Conservation (phyloP, 2,113 vertebrate genomes). For the Lampris incognitus region DNA sequence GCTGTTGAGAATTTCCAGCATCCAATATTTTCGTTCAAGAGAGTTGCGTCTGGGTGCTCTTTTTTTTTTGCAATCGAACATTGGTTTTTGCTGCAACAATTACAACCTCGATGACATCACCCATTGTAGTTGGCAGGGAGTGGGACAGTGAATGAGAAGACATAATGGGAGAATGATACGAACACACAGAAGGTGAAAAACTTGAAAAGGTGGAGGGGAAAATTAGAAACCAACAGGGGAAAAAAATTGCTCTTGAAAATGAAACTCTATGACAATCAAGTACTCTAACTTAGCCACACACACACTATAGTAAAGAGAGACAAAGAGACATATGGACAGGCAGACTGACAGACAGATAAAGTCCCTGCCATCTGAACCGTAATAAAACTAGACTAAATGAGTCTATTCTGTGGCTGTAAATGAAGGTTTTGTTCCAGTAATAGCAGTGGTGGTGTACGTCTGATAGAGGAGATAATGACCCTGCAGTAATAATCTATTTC, state of each 20-base stretch:
- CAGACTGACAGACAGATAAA: slow-evolving; percentile 64
- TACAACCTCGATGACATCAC: slow-evolving; percentile 43
- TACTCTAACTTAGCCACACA: slow-evolving; percentile 44
- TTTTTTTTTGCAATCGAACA: too few species aligned
- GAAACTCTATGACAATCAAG: slow-evolving; percentile 67
- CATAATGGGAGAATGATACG: too few species aligned
- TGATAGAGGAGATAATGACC: slow-evolving; percentile 66
- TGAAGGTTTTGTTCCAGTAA: slow-evolving; percentile 62
- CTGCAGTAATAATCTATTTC: slow-evolving; percentile 62
- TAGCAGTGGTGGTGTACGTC: slow-evolving; percentile 53
- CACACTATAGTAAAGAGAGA: slow-evolving; percentile 34
- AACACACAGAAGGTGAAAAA: too few species aligned
- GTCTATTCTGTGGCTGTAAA: slow-evolving; percentile 55
- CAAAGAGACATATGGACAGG: slow-evolving; percentile 18
- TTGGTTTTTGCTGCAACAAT: slow-evolving; percentile 29
- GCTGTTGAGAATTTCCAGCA: too few species aligned
- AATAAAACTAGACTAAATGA: slow-evolving; percentile 77
- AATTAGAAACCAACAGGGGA: slow-evolving; percentile 12
- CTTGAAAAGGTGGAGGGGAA: neutral
- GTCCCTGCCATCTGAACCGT: slow-evolving; percentile 71
- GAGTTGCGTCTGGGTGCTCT: too few species aligned
- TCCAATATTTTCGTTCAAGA: too few species aligned
- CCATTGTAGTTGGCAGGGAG: slow-evolving; percentile 8
- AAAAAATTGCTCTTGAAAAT: slow-evolving; percentile 53
- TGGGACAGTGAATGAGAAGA: slow-evolving; percentile 3